These are phyloP conservation scores for Maccullochella peelii DNA, from an alignment of 2,113 vertebrate species.

Conservation along the genomic window DNA sequence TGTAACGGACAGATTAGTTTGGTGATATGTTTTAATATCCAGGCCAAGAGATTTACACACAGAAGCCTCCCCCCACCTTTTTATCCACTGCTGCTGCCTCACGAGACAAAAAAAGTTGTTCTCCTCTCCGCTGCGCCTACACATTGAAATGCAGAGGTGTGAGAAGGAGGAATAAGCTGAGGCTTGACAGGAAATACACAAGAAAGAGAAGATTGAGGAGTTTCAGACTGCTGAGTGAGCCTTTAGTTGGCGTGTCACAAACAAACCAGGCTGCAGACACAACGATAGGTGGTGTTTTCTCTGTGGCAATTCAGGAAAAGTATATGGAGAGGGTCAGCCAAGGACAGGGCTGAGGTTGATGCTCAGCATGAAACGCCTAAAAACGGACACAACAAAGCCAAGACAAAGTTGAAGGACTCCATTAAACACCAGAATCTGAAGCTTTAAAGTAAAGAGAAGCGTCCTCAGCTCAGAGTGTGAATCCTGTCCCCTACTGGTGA, in stretches of 20 bases:
- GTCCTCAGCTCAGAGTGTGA: background rate
- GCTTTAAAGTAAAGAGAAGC: background rate
- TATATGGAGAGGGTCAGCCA: background rate
- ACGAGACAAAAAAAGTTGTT: conserved; percentile 41
- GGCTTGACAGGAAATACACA: conserved; percentile 6
- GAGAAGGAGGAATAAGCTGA: conserved; percentile 8
- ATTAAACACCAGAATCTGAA: background rate
- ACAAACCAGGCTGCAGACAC: conserved; percentile 56
- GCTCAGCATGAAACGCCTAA: conserved; percentile 26
- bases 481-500: conserved; percentile 64
- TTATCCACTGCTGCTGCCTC: conserved; percentile 7
- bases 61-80: background rate
- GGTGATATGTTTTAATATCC: conserved; percentile 69
- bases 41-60: conserved; percentile 47
- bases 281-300: conserved; percentile 44
- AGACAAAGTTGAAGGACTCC: background rate
- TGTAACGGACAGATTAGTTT: conserved; percentile 67
- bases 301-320: conserved; percentile 31
- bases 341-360: conserved; percentile 35
- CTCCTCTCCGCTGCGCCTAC: background rate
- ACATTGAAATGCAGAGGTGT: conserved; percentile 14
- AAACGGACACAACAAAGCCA: conserved; percentile 6
- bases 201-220: conserved; percentile 37
- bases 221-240: conserved; percentile 32
- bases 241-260: conserved; percentile 39